A percentile compares a stretch with the other conserved stretches of the same genome.
These are phyloP conservation scores for Columba livia DNA, from an alignment of 2,113 vertebrate genomes.

Conservation along the genomic window DNA sequence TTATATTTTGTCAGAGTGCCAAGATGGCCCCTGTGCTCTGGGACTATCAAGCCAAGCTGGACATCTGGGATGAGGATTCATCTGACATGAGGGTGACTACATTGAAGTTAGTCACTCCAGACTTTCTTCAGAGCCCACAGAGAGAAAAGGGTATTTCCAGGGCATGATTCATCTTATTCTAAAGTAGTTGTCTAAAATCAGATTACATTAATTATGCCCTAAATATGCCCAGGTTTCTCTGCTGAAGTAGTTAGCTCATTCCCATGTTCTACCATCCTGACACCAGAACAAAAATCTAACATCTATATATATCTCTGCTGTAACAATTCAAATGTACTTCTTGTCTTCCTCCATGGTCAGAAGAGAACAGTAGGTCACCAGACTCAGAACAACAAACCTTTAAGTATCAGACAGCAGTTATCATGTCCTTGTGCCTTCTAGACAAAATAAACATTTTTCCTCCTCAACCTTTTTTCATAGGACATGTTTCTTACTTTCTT, in stretches of 20 bases:
- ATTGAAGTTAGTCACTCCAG: neutral
- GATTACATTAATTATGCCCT: neutral
- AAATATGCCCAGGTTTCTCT: neutral
- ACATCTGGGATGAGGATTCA: conserved; percentile 38
- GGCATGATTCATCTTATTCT: neutral
- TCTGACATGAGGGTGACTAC: neutral
- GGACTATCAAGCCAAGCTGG: neutral
- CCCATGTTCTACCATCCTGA: neutral
- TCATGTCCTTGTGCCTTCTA: neutral
- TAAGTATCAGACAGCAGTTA: neutral
- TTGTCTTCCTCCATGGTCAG: neutral
- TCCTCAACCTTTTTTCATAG: neutral
- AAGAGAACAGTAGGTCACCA: neutral
- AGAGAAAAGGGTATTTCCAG: neutral
- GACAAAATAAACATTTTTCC: neutral
- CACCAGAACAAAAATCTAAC: neutral
- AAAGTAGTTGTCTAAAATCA: neutral
- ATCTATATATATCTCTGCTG: neutral
- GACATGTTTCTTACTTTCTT: neutral
- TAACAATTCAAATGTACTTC: neutral
- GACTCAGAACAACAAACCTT: neutral
- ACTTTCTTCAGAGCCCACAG: neutral
- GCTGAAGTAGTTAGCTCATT: neutral
- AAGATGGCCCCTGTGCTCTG: conserved; percentile 6
- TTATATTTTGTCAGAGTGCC: conserved; percentile 36